Evolutionary conservation across 2,797 vertebrate genomes (phyloP), one percentile per base, ranked within the genome.

Genomic region (Fundulus diaphanus): DNA sequence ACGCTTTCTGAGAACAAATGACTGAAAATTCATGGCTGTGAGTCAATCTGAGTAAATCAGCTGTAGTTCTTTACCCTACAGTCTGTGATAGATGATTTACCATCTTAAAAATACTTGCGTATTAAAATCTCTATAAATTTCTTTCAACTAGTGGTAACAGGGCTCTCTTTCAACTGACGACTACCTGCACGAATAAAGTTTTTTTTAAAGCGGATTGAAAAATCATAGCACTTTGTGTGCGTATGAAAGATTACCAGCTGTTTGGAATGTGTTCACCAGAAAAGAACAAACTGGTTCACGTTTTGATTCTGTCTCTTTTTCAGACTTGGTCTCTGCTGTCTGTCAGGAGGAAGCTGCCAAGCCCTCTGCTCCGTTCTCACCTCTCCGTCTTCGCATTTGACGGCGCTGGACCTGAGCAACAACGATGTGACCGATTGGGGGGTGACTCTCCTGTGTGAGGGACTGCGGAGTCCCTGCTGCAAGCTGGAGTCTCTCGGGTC

Each of bases 301-400:
- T 3, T 1, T 56, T 56, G 27, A 15, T 1, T 29, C 13, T 56
- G 7, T 56, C 46, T 6, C 46, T 20, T 49, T 49, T 48, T 6
- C 6, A 56, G 52, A 29, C 52, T 56, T 5, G 15, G 52, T 56
- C n/a, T 56, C 12, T 56, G 37, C 22, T 27, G 13, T n/a, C 37
- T 66, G 35, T 66, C 63, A 13, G 63, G 27, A n/a, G 27, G 24
- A 42, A 68, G 74, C 49, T 68, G 63, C 24, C 9, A 31, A 24
- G 51, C 73, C 54, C 22, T 74, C n/a, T 42, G 48, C 8, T 31
- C 48, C 40, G 48, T 66, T 44, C 73, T 74, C 35, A 31, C 27
- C 51, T 71, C 51, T 1, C 13, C 5, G 7, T 27, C 51, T 2
- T 71, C 22, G n/a, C 24, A 5, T 40, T 29, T 71, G 15, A 27